Base-by-base conservation (phyloP, 1,140 invertebrate species). In the Drosophila gunungcola region DNA sequence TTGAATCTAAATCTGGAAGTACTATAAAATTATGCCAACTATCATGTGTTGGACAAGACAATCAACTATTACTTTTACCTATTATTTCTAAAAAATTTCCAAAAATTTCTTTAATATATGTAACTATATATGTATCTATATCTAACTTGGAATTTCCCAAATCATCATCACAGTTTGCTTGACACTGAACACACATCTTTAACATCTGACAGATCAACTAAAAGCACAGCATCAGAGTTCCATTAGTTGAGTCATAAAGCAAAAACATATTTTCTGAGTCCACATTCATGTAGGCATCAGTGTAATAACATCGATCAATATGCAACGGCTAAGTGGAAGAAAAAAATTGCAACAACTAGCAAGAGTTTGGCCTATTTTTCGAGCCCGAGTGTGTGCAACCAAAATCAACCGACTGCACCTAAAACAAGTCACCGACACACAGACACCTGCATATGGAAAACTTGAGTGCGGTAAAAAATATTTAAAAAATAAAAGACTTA, bases 401-500 rank as follows among this genome's bases (percentile, higher is more conserved):
- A 29, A 53, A 56, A 9, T 65, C 51, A 69, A 27, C 41, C 42
- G 52, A 72, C 68, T 70, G 68, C 67, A 70, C 67, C 67, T 70
- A 70, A 70, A 68, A 70, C 67, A 69, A 70, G 67, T 70, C 67
- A 46, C 49, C 39, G 65, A 69, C 38, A 69, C 61, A 64, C 39
- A 72, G 39, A 52, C 73, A 77, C 54, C 54, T 77, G 63, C 45
- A 76, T 51, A 67, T 80, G 57, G 54, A 74, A 80, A 80, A 73
- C 56, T 45, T n/a, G 38, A 73, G 53, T 55, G 65, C 43, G 67
- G 45, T 45, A 16, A 60, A 75, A 83, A 76, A 84, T 84, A 84
- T 84, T 68, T 65, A 13, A 65, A 68, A 72, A 72, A 72, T 88
- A 88, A 89, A 89, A 88, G 84, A 88, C 84, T 88, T 88, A 88